Evolutionary conservation across 2,888 invertebrate species (phyloP).

Genomic region (Adela reaumurella): DNA sequence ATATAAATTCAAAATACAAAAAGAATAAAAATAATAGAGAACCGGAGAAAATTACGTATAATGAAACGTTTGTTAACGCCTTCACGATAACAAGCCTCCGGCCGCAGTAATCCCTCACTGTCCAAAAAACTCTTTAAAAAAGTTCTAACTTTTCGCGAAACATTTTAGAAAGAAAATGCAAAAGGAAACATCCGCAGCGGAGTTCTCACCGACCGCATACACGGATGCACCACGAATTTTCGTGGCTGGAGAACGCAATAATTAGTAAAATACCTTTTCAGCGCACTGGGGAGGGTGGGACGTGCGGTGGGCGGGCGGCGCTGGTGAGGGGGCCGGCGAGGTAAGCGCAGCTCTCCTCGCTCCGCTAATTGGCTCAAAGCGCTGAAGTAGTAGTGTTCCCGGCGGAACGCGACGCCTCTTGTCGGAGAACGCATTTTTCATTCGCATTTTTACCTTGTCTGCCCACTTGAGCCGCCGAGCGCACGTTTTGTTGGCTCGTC

Average conservation of each 20-base stretch:
- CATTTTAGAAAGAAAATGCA: no score
- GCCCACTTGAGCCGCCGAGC: neutral
- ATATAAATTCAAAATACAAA: no score
- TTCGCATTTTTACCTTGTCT: conserved; percentile 12
- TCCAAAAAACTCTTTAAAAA: no score
- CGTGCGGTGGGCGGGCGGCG: no score
- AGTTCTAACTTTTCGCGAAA: no score
- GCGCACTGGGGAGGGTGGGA: no score
- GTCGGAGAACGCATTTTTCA: conserved; percentile 9
- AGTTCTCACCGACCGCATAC: neutral
- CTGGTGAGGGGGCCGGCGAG: neutral
- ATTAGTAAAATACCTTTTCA: conserved; percentile 12
- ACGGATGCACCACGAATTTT: conserved; percentile 1
- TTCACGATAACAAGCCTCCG: no score
- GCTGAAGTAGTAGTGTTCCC: conserved; percentile 9
- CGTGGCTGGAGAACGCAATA: conserved; percentile 12
- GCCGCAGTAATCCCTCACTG: no score
- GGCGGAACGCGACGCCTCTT: conserved; percentile 10
- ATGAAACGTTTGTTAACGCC: no score
- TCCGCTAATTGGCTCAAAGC: conserved; percentile 21
- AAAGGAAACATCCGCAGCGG: no score
- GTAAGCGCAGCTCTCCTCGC: conserved; percentile 3
- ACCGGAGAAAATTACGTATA: no score
- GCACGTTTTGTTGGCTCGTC: neutral
- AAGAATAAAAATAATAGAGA: no score